Evolutionary conservation across 1,140 invertebrate species (phyloP).

Genomic region (Diploscapter pachys): DNA sequence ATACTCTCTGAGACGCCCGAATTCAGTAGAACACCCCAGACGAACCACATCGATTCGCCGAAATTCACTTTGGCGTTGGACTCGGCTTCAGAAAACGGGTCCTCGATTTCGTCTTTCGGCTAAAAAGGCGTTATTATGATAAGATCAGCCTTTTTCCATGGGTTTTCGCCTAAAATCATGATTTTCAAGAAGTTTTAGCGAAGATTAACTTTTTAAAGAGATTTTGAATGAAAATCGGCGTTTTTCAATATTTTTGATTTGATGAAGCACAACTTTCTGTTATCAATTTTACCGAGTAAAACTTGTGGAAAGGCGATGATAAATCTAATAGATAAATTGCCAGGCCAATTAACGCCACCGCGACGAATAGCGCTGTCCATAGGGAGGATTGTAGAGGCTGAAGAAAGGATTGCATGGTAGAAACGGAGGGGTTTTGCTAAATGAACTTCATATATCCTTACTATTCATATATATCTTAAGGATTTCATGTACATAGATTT

Average conservation of each 20-base stretch:
- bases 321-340: constrained; percentile 87
- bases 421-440: constrained; percentile 35
- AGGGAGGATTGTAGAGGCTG: constrained; percentile 97
- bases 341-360: constrained; percentile 93
- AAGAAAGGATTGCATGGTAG: constrained; percentile 75
- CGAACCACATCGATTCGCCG: constrained; percentile 98
- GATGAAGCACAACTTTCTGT: too few relatives aligned
- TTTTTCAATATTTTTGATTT: too few relatives aligned
- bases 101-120: constrained; percentile 43
- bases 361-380: constrained; percentile 96
- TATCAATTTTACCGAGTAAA: constrained; percentile 40
- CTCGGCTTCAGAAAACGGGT: constrained; percentile 66
- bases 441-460: too few relatives aligned
- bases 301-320: constrained; percentile 52
- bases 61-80: constrained; percentile 96
- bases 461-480: constrained; percentile 29
- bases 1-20: constrained; percentile 96
- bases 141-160: too few relatives aligned
- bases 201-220: too few relatives aligned
- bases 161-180: too few relatives aligned
- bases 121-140: too few relatives aligned
- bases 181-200: too few relatives aligned
- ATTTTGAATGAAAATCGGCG: too few relatives aligned
- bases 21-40: constrained; percentile 96
- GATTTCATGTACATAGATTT: too few relatives aligned